These are phyloP conservation scores for Cuculus canorus DNA, from an alignment of 2,797 vertebrate species.

Conservation along the genomic window DNA sequence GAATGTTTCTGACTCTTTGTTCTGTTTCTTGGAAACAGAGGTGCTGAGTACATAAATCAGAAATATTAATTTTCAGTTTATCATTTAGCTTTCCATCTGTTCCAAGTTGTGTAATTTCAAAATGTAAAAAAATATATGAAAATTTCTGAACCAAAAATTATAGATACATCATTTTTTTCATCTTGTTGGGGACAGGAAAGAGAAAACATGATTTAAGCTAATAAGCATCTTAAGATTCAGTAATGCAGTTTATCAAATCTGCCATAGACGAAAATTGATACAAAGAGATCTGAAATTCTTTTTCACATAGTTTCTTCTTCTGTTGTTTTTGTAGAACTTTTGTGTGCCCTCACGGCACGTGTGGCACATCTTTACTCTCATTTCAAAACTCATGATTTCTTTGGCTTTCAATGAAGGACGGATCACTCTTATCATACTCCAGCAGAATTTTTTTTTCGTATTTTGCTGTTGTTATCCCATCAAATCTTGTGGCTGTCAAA, in stretches of 20 bases:
- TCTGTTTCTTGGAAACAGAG: not conserved
- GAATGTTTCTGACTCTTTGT: not conserved
- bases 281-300: slow-evolving; percentile 2
- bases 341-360: not conserved
- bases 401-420: slow-evolving; percentile 9
- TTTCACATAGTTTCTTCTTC: not conserved
- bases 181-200: not conserved
- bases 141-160: not conserved
- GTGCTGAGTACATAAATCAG: not conserved
- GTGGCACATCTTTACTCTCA: not conserved
- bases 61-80: not conserved
- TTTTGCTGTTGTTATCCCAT: not conserved
- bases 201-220: not conserved
- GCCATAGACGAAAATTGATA: not conserved
- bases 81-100: not conserved
- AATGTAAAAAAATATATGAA: too few relatives aligned
- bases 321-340: not conserved
- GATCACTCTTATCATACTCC: not conserved
- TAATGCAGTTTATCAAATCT: not conserved
- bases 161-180: not conserved
- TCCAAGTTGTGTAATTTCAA: not conserved
- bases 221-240: not conserved
- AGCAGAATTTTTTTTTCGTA: not conserved
- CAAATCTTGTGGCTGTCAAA: not conserved
- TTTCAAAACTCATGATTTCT: not conserved